Percentiles rank a stretch among this genome's conserved stretches.
Conservation (phyloP, 2,888 invertebrate genomes). For the Lasioglossum oenotherae region DNA sequence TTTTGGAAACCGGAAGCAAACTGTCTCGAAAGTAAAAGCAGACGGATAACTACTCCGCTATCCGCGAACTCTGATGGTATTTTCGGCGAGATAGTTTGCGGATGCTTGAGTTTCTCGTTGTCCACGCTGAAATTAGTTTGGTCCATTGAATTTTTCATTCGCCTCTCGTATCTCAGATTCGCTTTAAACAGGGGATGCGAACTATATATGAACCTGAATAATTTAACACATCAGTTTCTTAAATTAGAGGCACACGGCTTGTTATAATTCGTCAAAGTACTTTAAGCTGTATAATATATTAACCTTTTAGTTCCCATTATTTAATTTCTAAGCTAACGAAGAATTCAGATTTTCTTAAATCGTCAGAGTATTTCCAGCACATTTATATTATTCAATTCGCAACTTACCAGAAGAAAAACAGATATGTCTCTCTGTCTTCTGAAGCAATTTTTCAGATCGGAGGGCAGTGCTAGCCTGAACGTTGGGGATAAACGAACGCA, state of each 20-base stretch:
- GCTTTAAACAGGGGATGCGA: not conserved
- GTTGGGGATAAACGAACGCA: not conserved
- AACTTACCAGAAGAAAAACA: not conserved
- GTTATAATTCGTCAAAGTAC: fast-evolving
- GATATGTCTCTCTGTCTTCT: not conserved
- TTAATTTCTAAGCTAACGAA: not conserved
- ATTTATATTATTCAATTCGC: not conserved
- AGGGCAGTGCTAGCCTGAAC: not conserved
- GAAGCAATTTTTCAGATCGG: not conserved
- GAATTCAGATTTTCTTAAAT: not conserved
- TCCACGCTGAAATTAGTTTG: not conserved
- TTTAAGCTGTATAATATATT: not conserved
- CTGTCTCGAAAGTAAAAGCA: not conserved
- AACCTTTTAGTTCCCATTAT: not conserved
- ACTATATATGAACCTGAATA: not conserved
- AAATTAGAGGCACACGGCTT: not conserved
- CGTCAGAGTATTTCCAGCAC: not conserved
- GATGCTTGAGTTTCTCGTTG: not conserved
- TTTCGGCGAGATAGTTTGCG: not conserved
- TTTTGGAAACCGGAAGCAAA: not conserved
- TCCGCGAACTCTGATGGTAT: not conserved
- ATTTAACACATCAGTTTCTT: not conserved
- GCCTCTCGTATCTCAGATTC: not conserved
- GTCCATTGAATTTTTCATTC: not conserved
- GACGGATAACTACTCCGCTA: not conserved